Base-by-base conservation (phyloP, 2,797 vertebrate genomes). In the Sitta carolinensis region DNA sequence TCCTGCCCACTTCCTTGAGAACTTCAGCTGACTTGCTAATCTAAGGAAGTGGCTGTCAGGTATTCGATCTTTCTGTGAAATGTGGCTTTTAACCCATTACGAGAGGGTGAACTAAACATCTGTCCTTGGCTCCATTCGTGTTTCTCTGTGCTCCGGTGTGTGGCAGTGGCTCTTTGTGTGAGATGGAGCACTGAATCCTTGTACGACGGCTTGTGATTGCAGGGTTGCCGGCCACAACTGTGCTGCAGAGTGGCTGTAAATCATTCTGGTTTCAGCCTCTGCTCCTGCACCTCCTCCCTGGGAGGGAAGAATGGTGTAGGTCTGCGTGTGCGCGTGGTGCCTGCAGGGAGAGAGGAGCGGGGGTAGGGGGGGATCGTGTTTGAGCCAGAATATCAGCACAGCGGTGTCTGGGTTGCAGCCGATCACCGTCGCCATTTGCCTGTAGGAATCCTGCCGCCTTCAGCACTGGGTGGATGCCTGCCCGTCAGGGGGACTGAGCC, bases 191-290 rank as follows among this genome's bases (percentile, higher is more conserved):
- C 83, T 38, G 63, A 68, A 93, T 47, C 81, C 63, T 47, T 20
- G 47, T 74, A 17, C 0, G 0, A 48, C 73, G 89, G 89, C 40
- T 83, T n/a, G 69, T 89, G 91, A 85, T 91, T 90, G 84, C 90
- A 84, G 84, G 64, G 70, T 20, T 95, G 84, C 61, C 0, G 29
- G 82, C 86, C 78, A 89, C 89, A 36, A 45, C 47, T 3, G 13
- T 1, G 61, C 90, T 87, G 93, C 94, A 93, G 90, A 86, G 73
- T 25, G 73, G 76, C 86, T 93, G 87, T 96, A 97, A 96, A 96
- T 94, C 90, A 94, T 61, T 68, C 81, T 10, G 63, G 47, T 51
- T 91, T 74, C 90, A 94, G 86, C 90, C 86, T 89, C 74, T 7
- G 7, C 61, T 93, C 77, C 93, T 2, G 40, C 77, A 86, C 74